Conservation (phyloP, 2,888 invertebrate genomes). For the Tachina fera region DNA sequence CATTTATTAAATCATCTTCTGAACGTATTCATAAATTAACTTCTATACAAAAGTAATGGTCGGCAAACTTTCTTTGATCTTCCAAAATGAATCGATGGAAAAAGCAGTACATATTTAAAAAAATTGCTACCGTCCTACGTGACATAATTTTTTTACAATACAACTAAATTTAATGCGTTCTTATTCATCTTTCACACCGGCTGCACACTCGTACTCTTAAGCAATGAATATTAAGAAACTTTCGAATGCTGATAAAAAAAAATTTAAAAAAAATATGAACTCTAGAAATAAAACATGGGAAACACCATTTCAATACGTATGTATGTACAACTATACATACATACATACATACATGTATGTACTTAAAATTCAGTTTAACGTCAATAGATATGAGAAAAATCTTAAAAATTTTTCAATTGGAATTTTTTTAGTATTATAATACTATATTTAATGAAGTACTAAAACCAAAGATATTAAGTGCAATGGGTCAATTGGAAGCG, state of each 20-base stretch:
- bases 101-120: neutral
- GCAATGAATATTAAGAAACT: neutral
- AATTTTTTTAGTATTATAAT: too few relatives aligned
- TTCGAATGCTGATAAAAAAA: constrained; percentile 1
- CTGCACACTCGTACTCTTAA: neutral
- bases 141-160: constrained; percentile 33
- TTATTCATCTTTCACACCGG: constrained; percentile 7
- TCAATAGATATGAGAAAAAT: too few relatives aligned
- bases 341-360: too few relatives aligned
- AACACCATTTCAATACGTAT: too few relatives aligned
- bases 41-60: constrained; percentile 8
- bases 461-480: too few relatives aligned
- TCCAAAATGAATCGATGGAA: neutral
- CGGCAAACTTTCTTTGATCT: constrained; percentile 49
- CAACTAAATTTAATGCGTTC: neutral
- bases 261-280: neutral
- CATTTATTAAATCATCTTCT: constrained; percentile 22
- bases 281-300: too few relatives aligned
- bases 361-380: too few relatives aligned
- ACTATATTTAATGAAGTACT: too few relatives aligned
- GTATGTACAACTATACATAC: too few relatives aligned
- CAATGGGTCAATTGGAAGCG: too few relatives aligned
- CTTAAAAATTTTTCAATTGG: too few relatives aligned
- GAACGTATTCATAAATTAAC: constrained; percentile 16
- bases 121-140: constrained; percentile 55